Conservation (phyloP, 2,888 invertebrate genomes). For the Neria commutata region DNA sequence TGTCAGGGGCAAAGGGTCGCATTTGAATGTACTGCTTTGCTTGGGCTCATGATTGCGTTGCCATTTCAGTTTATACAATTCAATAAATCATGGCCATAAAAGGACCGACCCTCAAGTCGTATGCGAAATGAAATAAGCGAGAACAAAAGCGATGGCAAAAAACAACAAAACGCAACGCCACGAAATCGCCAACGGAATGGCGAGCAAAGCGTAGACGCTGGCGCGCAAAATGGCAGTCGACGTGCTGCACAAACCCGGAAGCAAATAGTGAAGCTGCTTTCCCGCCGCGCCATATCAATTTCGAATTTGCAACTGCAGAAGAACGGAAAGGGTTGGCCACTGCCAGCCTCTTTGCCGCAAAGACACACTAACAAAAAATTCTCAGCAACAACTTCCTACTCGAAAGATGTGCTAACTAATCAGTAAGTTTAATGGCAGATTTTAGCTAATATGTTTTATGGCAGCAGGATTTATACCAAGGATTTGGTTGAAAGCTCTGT, state of each 20-base stretch:
- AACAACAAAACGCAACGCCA: slow-evolving; percentile 36
- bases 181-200: slow-evolving; percentile 36
- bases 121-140: slow-evolving; percentile 20
- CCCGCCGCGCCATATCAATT: slow-evolving; percentile 55
- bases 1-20: slow-evolving; percentile 6
- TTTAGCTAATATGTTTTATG: too few relatives aligned
- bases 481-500: too few relatives aligned
- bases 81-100: slow-evolving; percentile 55
- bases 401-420: neutral
- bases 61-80: slow-evolving; percentile 59
- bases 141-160: slow-evolving; percentile 23
- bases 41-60: slow-evolving; percentile 55
- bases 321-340: slow-evolving; percentile 16
- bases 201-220: slow-evolving; percentile 31
- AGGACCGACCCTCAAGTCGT: slow-evolving; percentile 10
- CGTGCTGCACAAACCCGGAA: slow-evolving; percentile 23
- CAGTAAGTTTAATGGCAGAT: too few relatives aligned
- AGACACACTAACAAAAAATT: neutral
- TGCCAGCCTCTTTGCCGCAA: neutral
- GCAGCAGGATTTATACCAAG: too few relatives aligned
- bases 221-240: slow-evolving; percentile 8
- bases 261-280: slow-evolving; percentile 46
- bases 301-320: slow-evolving; percentile 47
- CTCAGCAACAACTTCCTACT: too few relatives aligned
- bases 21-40: slow-evolving; percentile 32